Evolutionary conservation across 2,797 vertebrate genomes (phyloP), one percentile per base, ranked within the genome.

Genomic region (Iguana delicatissima): DNA sequence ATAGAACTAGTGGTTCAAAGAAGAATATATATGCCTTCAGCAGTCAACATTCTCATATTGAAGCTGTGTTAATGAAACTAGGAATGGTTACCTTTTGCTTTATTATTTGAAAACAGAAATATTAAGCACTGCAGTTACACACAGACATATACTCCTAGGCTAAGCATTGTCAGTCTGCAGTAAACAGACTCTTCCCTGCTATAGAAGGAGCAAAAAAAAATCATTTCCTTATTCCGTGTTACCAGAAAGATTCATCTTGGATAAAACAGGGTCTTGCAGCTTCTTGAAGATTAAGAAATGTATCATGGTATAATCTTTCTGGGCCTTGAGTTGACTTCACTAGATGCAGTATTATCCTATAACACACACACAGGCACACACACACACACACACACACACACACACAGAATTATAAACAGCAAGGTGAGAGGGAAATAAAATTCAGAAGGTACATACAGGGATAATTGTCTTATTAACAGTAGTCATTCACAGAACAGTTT

Each of bases 21-120:
- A 46, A 38, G 10, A 46, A 35, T 81, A n/a, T 38, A 84, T 62
- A 12, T 83, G 12, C 69, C 38, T 62, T 76, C 35, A 83, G 26
- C 42, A 73, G 38, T 32, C 80, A 77, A 6, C 22, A 38, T 84
- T 91, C 76, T 82, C 46, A 76, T 83, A 9, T 20, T 52, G 52
- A 73, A 90, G 35, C 20, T 81, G 42, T 38, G 80, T 35, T 46
- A 35, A 59, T 35, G 29, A 46, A 86, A 26, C 22, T 29, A 20
- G 52, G 24, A 26, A 81, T 50, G 38, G 38, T 18, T 90, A 55
- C 62, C 29, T 6, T 74, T 90, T 18, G 4, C 42, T 64, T 74
- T 87, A 32, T 84, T 42, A 50, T 59, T 64, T 87, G 46, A 72
- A 87, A 87, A 26, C n/a, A n/a, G 89, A 84, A 91, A 87, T 83